phyloP scores from a whole-genome alignment of 2,113 vertebrate genomes.

The Octodon degus region DNA sequence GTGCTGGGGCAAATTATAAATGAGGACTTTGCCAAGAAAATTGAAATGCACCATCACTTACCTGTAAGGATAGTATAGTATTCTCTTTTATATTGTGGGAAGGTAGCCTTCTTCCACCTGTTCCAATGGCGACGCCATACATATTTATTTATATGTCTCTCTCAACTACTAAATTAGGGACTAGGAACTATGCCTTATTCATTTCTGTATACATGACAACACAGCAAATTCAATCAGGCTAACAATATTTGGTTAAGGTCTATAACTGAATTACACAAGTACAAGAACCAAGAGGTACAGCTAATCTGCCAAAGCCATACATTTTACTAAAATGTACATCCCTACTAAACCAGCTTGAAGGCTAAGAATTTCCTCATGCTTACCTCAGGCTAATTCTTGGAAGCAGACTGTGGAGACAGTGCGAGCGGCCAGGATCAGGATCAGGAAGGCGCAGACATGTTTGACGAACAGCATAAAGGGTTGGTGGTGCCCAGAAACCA shows the following conservation, averaged over 20 bases:
- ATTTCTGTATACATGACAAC: neutral
- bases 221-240: neutral
- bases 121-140: neutral
- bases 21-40: neutral
- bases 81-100: neutral
- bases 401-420: constrained; percentile 41
- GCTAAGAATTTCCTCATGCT: neutral
- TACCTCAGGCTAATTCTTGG: constrained; percentile 20
- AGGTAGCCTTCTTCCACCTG: neutral
- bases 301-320: neutral
- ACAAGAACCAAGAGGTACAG: neutral
- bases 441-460: constrained; percentile 59
- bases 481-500: constrained; percentile 55
- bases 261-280: neutral
- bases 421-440: constrained; percentile 48
- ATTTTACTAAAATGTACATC: constrained; percentile 9
- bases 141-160: constrained; percentile 30
- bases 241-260: neutral
- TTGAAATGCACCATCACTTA: neutral
- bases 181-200: neutral
- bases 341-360: neutral
- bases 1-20: neutral
- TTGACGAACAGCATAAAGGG: constrained; percentile 60
- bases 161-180: neutral
- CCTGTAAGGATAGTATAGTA: neutral